These are phyloP conservation scores for Phalacrocorax brasilianus DNA, from an alignment of 2,113 vertebrate genomes.

Conservation along the genomic window DNA sequence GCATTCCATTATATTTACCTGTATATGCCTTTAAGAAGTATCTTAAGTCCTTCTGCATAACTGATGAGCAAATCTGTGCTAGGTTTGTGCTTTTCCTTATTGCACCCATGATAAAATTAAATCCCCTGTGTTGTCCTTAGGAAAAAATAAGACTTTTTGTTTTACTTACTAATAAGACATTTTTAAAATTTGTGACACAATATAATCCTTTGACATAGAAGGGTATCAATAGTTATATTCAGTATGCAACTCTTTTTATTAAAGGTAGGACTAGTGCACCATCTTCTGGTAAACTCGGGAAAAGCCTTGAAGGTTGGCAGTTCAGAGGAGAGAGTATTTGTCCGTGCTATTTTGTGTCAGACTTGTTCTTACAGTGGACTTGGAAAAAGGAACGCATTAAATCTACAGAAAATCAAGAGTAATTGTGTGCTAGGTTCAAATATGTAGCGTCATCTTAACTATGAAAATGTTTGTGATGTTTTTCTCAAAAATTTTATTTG, in stretches of 20 bases:
- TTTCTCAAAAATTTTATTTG: neutral
- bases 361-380: neutral
- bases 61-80: neutral
- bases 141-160: neutral
- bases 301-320: neutral
- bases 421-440: neutral
- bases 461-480: neutral
- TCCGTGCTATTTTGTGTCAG: accelerated
- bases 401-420: neutral
- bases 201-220: accelerated
- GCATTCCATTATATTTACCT: neutral
- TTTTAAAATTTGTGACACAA: neutral
- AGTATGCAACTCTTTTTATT: accelerated
- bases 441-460: neutral
- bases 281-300: neutral
- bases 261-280: neutral
- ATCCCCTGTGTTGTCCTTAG: neutral
- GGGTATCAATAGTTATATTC: accelerated
- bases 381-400: neutral
- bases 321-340: accelerated
- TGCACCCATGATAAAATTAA: neutral
- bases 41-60: neutral
- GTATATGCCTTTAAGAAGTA: neutral
- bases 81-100: neutral
- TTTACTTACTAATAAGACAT: neutral